Conservation (phyloP, 2,113 vertebrate species). For the Vulpes ferrilata region DNA sequence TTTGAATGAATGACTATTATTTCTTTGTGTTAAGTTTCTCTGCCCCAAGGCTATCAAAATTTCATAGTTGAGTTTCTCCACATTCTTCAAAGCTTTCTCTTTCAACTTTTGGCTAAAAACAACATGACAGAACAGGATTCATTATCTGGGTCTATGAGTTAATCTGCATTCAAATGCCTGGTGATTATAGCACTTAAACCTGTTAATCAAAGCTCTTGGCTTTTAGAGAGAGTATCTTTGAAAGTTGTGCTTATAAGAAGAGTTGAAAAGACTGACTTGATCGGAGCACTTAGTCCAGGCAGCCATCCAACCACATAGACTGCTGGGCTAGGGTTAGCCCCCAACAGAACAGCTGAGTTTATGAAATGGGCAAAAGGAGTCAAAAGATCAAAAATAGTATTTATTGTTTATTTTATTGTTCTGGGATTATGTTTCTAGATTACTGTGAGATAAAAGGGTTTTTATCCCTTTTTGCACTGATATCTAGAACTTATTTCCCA, state of each 20-base stretch:
- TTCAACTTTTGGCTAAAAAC: conserved; percentile 73
- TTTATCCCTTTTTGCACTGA: not conserved
- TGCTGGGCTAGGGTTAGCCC: not conserved
- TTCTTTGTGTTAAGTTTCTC: conserved; percentile 72
- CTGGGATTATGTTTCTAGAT: conserved; percentile 10
- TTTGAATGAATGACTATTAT: conserved; percentile 64
- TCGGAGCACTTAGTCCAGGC: not conserved
- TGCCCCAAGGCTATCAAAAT: conserved; percentile 70
- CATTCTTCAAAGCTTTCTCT: conserved; percentile 75
- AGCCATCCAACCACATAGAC: not conserved
- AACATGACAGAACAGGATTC: conserved; percentile 54
- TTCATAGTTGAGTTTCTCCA: conserved; percentile 59
- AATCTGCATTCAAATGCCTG: conserved; percentile 60
- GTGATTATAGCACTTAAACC: conserved; percentile 35
- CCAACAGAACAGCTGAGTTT: not conserved
- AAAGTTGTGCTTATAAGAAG: not conserved
- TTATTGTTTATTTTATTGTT: conserved; percentile 27
- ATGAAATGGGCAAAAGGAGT: not conserved
- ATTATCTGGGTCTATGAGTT: conserved; percentile 54
- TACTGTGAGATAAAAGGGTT: conserved; percentile 13
- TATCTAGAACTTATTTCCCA: not conserved
- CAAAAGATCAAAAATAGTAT: conserved; percentile 35
- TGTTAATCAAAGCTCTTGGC: not conserved
- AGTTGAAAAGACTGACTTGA: not conserved
- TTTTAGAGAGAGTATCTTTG: conserved; percentile 50